A percentile compares a stretch with the other conserved stretches of the same genome.
Conservation (phyloP, 2,113 vertebrate genomes). For the Plecturocebus donacophilus region DNA sequence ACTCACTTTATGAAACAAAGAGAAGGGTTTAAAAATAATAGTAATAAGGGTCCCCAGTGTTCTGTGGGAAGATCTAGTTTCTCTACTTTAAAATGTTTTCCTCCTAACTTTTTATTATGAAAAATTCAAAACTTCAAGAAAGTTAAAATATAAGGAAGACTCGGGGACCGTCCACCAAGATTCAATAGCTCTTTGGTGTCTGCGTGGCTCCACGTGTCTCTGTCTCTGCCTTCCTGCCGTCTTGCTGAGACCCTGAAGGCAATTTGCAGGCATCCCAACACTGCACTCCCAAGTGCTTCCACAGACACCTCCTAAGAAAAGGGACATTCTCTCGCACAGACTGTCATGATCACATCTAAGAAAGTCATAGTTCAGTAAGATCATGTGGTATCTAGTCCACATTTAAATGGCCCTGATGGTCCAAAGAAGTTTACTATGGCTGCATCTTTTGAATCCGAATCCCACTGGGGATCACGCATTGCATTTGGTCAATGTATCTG, state of each 20-base stretch:
- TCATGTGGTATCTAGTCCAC: too few species aligned
- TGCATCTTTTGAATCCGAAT: neutral
- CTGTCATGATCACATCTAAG: neutral
- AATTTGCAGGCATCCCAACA: neutral
- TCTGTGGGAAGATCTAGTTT: neutral
- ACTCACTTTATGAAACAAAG: neutral
- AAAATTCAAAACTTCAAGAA: neutral
- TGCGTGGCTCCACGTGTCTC: accelerated
- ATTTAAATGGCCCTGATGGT: neutral
- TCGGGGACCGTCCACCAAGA: neutral
- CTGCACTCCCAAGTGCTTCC: neutral
- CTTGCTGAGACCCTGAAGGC: neutral
- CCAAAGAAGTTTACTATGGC: neutral
- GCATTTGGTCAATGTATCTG: neutral
- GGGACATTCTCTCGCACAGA: neutral
- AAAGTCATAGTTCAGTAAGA: neutral
- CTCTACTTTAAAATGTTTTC: neutral
- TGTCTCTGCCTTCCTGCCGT: neutral
- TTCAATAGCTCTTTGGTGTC: neutral
- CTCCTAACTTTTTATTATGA: neutral
- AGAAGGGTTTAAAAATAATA: neutral
- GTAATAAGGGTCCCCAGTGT: neutral
- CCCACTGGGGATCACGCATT: neutral
- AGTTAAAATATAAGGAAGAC: neutral
- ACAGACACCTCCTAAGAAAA: neutral